Evolutionary conservation across 1,140 invertebrate genomes (phyloP).

Genomic region (Parasteatoda tepidariorum): DNA sequence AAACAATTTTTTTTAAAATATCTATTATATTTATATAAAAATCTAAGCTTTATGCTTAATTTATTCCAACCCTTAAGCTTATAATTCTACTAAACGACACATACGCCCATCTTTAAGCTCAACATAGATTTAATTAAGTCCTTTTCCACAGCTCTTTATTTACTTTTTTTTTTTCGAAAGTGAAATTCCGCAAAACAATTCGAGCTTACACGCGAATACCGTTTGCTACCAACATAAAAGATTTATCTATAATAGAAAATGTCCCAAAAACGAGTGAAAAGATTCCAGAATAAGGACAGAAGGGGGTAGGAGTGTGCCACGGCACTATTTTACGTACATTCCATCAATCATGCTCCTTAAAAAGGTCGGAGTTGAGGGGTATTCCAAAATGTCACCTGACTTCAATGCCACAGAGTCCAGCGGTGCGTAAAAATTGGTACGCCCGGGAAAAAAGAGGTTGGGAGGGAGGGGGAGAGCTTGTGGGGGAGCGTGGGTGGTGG

Average conservation of each 20-base stretch:
- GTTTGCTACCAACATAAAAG: too few relatives aligned
- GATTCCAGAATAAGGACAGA: not conserved
- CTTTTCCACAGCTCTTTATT: too few relatives aligned
- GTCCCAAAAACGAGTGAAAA: not conserved
- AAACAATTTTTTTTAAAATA: too few relatives aligned
- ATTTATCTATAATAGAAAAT: not conserved
- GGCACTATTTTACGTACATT: slow-evolving; percentile 6
- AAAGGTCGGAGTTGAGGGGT: slow-evolving; percentile 30
- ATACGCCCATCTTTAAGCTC: too few relatives aligned
- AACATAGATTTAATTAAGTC: too few relatives aligned
- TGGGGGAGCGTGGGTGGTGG: not conserved
- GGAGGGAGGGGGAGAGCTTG: not conserved
- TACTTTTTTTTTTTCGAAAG: too few relatives aligned
- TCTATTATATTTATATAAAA: too few relatives aligned
- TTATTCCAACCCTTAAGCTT: too few relatives aligned
- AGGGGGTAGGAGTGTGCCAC: not conserved
- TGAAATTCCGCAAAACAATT: too few relatives aligned
- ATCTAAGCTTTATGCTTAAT: too few relatives aligned
- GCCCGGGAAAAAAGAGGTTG: not conserved
- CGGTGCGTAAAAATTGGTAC: slow-evolving; percentile 28
- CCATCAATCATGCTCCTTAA: slow-evolving; percentile 32
- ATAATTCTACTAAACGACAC: too few relatives aligned
- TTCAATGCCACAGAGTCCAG: slow-evolving; percentile 13
- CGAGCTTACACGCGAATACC: too few relatives aligned
- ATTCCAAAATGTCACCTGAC: slow-evolving; percentile 38